These are phyloP conservation scores for Epizoanthus ramosus DNA, from an alignment of 92 coral and sea anemone genomes.

Conservation along the genomic window DNA sequence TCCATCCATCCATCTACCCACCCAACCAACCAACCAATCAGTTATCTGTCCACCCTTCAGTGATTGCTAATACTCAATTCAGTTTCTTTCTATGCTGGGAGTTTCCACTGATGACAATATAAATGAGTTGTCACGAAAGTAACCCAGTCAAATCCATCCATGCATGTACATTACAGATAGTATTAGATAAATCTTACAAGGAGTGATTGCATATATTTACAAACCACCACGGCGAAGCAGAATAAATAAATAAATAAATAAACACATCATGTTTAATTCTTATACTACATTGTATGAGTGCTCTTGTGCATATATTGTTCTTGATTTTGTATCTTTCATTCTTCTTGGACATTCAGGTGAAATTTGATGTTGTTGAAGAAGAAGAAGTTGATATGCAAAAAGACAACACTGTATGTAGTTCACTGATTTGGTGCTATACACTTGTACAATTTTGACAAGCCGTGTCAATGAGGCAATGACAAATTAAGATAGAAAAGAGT, in stretches of 20 bases:
- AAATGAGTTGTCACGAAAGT: too few relatives aligned
- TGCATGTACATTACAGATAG: too few relatives aligned
- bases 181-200: too few relatives aligned
- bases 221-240: too few relatives aligned
- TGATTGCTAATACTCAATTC: not conserved
- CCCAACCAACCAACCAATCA: not conserved
- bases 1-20: not conserved
- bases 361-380: constrained; percentile 89
- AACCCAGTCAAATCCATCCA: too few relatives aligned
- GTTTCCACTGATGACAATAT: too few relatives aligned
- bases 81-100: not conserved
- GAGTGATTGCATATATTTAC: too few relatives aligned
- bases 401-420: constrained; percentile 65
- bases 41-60: not conserved
- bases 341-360: constrained; percentile 57
- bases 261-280: too few relatives aligned
- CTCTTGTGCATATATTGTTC: too few relatives aligned
- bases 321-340: not conserved
- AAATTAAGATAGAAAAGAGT: not conserved
- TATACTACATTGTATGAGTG: too few relatives aligned
- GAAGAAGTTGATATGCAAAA: constrained; percentile 72
- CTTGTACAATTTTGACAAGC: not conserved
- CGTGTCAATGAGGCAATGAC: too few relatives aligned
- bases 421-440: not conserved
- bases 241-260: too few relatives aligned